phyloP scores from a whole-genome alignment of 2,797 vertebrate species.

The Helostoma temminkii region DNA sequence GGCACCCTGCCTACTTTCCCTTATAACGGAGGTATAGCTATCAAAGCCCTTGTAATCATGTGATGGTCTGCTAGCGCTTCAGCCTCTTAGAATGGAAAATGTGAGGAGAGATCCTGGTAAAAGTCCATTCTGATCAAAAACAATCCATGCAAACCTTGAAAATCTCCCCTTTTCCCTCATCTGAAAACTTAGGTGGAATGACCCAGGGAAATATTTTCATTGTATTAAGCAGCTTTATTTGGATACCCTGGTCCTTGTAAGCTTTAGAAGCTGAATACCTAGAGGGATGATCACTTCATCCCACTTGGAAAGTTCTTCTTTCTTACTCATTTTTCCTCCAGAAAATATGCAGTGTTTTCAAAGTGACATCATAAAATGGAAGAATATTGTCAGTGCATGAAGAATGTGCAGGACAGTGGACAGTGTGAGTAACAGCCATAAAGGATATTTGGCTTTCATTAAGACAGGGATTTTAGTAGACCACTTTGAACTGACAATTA shows the following conservation, averaged over 20 bases:
- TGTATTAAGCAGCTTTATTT: slow-evolving; percentile 51
- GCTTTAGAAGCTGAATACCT: slow-evolving; percentile 44
- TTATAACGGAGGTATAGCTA: slow-evolving; percentile 72
- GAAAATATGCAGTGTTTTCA: slow-evolving; percentile 34
- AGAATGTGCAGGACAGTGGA: slow-evolving; percentile 45
- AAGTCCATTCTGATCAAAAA: slow-evolving; percentile 73
- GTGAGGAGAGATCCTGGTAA: slow-evolving; percentile 66
- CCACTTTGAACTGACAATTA: not conserved
- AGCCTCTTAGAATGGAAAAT: slow-evolving; percentile 76
- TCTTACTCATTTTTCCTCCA: slow-evolving; percentile 35
- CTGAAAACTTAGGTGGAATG: slow-evolving; percentile 49
- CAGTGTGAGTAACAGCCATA: slow-evolving; percentile 47
- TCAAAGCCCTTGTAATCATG: slow-evolving; percentile 77
- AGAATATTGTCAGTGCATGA: slow-evolving; percentile 49
- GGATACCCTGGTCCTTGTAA: slow-evolving; percentile 46
- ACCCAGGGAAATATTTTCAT: slow-evolving; percentile 56
- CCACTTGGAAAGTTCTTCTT: slow-evolving; percentile 61
- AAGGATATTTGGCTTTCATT: slow-evolving; percentile 52
- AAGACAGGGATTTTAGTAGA: not conserved
- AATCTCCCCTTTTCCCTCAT: slow-evolving; percentile 26
- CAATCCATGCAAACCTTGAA: slow-evolving; percentile 53
- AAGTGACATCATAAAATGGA: slow-evolving; percentile 62
- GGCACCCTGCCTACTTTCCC: slow-evolving; percentile 71
- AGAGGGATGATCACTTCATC: slow-evolving; percentile 60
- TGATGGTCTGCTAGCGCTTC: slow-evolving; percentile 85